Percentiles rank a stretch among this genome's conserved stretches.
Evolutionary conservation across 2,113 vertebrate species (phyloP).

Genomic region (Periophthalmus modestus): DNA sequence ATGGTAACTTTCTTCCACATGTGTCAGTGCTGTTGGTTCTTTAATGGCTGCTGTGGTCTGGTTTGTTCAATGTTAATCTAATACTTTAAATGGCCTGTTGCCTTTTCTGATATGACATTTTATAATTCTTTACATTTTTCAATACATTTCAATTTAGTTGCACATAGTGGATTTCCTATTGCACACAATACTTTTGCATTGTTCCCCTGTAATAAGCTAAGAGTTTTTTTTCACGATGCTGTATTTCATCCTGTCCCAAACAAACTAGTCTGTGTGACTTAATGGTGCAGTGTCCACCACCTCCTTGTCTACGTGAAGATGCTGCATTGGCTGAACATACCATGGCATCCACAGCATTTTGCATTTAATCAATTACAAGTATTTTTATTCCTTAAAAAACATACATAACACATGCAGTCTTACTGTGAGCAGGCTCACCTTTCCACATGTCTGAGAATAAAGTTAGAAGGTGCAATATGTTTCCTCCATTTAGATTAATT

Average conservation of each 20-base stretch:
- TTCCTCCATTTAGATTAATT: slow-evolving; percentile 25
- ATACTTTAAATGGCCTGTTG: neutral
- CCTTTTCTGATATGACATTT: too few species aligned
- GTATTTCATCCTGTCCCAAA: neutral
- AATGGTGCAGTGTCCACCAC: neutral
- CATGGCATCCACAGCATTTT: too few species aligned
- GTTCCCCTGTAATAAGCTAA: neutral
- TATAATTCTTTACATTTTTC: too few species aligned
- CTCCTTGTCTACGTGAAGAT: neutral
- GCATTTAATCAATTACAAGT: too few species aligned
- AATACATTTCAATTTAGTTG: too few species aligned
- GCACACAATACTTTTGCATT: neutral
- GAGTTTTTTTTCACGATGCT: neutral
- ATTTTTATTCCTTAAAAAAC: too few species aligned
- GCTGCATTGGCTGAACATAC: neutral
- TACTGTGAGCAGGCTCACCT: too few species aligned
- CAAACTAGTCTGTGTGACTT: neutral
- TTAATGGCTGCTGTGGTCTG: slow-evolving; percentile 48
- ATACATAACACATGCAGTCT: too few species aligned
- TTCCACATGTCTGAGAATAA: neutral
- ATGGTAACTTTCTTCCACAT: slow-evolving; percentile 43
- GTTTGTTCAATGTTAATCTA: slow-evolving; percentile 18
- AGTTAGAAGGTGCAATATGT: neutral
- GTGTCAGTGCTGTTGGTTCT: slow-evolving; percentile 36
- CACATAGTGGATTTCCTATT: neutral